Evolutionary conservation across 1,140 invertebrate genomes (phyloP), one percentile per base, ranked within the genome.

Genomic region (Rhyzopertha dominica): DNA sequence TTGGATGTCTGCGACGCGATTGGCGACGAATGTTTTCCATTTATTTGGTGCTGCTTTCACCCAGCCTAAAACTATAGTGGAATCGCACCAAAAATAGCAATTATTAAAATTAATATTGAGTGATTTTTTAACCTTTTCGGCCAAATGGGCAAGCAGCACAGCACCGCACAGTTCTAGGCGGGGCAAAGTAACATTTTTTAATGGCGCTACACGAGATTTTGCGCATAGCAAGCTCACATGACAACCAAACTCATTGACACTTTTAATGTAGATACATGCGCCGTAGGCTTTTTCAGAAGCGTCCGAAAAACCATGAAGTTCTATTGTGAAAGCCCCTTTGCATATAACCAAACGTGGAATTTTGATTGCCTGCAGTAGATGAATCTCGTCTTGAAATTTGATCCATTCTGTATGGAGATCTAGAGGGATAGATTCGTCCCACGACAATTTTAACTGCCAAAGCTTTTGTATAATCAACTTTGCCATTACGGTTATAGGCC

Each of bases 31-130:
- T 1, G 58, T 58, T 37, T 57, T 59, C 40, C 63, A 59, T 16
- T 35, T 20, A 35, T 39, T 46, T 9, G 68, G 62, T 5, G 53
- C 40, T 20, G 45, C 54, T n/a, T 52, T 56, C 13, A 71, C 49
- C 70, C 69, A 73, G 5, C 52, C 49, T 18, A 71, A 41, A 1
- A 69, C 65, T 3, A 70, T 61, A 1, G 58, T 68, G 1, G 67
- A 70, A 43, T 73, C 64, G 1, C 56, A 61, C 68, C 70, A 71
- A 47, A 61, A 66, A 18, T 42, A 57, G 3, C 55, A 46, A 4
- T 53, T 29, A 5, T 32, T 26, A 17, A 67, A 45, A 2, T 47
- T 32, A 19, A 62, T 34, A 12, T 49, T 31, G 19, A 68, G 42
- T 4, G 54, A 13, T 3, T 46, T 19, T 26, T 38, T 18, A 5